These are phyloP conservation scores for Lutjanus erythropterus DNA, from an alignment of 2,113 vertebrate species.

Conservation along the genomic window DNA sequence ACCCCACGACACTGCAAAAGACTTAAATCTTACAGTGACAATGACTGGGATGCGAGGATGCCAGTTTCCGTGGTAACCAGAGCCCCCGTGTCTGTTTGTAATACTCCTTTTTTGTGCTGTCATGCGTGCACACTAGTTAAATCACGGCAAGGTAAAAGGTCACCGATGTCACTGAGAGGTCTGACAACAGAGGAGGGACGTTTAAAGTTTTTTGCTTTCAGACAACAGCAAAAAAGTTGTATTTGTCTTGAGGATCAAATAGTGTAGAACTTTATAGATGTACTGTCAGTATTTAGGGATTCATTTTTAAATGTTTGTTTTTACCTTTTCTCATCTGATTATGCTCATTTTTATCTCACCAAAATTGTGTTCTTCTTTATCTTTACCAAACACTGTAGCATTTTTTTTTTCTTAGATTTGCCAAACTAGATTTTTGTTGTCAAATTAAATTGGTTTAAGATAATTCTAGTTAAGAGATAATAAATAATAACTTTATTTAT, in stretches of 20 bases:
- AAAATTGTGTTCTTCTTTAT: not conserved
- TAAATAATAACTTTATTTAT: too few relatives aligned
- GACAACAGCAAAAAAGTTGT: not conserved
- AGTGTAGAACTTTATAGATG: not conserved
- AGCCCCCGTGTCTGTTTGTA: not conserved
- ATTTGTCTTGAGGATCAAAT: not conserved
- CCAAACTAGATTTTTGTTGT: not conserved
- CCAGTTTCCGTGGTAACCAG: constrained; percentile 30
- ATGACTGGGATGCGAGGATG: constrained; percentile 28
- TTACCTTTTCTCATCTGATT: not conserved
- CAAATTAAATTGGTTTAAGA: not conserved
- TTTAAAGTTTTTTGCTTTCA: not conserved
- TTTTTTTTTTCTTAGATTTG: not conserved
- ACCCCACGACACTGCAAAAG: constrained; percentile 13
- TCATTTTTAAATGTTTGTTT: not conserved
- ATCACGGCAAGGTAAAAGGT: constrained; percentile 1
- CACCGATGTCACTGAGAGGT: not conserved
- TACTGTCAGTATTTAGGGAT: too few relatives aligned
- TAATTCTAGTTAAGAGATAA: not conserved
- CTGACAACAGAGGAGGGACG: constrained; percentile 3
- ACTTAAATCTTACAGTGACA: constrained; percentile 27
- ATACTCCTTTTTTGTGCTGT: not conserved
- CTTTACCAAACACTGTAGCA: not conserved
- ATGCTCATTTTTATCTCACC: not conserved
- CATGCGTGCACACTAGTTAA: not conserved